These are phyloP conservation scores for Camponotus floridanus DNA, from an alignment of 1,140 invertebrate species.

Conservation along the genomic window DNA sequence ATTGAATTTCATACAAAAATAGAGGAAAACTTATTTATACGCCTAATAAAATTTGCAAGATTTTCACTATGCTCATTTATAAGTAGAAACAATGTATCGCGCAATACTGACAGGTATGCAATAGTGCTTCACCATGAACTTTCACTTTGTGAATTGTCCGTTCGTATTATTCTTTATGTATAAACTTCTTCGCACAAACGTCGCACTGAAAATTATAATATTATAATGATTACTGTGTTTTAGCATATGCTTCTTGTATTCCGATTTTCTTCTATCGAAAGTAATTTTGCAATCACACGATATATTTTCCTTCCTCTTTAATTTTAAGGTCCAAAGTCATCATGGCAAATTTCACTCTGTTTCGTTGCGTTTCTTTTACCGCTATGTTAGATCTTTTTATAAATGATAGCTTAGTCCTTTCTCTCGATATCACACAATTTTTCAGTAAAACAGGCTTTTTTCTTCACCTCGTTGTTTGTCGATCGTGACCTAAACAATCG, in stretches of 20 bases:
- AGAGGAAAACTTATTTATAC: too few relatives aligned
- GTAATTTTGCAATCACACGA: neutral
- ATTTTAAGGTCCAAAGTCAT: too few relatives aligned
- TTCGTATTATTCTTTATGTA: neutral
- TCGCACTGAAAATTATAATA: neutral
- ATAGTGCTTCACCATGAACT: neutral
- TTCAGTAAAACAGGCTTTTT: neutral
- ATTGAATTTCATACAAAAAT: too few relatives aligned
- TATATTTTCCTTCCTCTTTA: neutral
- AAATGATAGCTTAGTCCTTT: neutral
- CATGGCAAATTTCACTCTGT: neutral
- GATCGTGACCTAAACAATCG: constrained; percentile 33
- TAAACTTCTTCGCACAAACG: neutral
- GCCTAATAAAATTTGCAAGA: neutral
- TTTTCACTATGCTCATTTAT: constrained; percentile 61
- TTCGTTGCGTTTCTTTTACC: neutral
- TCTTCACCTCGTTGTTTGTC: neutral
- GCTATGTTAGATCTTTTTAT: neutral
- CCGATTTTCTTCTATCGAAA: neutral
- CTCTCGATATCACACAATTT: neutral
- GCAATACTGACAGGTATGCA: constrained; percentile 23
- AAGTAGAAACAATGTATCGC: constrained; percentile 37
- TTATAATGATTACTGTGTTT: neutral
- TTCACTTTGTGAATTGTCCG: neutral
- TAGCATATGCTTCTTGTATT: constrained; percentile 32